Conservation (phyloP, 2,113 vertebrate species). For the Saguinus imperator region DNA sequence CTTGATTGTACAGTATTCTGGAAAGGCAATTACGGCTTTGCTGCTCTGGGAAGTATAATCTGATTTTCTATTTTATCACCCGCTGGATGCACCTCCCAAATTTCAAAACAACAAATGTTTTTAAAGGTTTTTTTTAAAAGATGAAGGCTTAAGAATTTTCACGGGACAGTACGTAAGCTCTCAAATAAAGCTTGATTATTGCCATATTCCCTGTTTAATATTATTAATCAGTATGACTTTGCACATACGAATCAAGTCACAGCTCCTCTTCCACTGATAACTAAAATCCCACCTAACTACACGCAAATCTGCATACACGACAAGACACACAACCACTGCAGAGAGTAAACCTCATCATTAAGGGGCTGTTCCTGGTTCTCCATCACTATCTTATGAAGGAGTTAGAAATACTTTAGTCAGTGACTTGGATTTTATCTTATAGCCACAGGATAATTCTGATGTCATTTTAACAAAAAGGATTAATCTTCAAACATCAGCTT, state of each 20-base stretch:
- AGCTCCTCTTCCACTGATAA: not conserved
- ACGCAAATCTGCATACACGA: fast-evolving
- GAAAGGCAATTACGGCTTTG: not conserved
- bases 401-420: not conserved
- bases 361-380: not conserved
- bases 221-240: not conserved
- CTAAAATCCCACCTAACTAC: not conserved
- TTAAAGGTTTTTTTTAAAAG: not conserved
- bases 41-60: not conserved
- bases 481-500: slow-evolving; percentile 45
- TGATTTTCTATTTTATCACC: not conserved
- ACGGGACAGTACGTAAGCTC: not conserved
- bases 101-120: not conserved
- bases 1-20: not conserved
- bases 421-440: not conserved
- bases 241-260: not conserved
- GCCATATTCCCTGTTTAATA: not conserved
- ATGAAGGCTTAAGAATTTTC: not conserved
- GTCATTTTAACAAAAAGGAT: slow-evolving; percentile 3
- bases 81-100: not conserved
- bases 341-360: fast-evolving
- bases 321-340: too few relatives aligned
- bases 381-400: fast-evolving
- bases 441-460: not conserved
- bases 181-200: not conserved